Evolutionary conservation across 2,797 vertebrate genomes (phyloP).

Genomic region (Masticophis lateralis): DNA sequence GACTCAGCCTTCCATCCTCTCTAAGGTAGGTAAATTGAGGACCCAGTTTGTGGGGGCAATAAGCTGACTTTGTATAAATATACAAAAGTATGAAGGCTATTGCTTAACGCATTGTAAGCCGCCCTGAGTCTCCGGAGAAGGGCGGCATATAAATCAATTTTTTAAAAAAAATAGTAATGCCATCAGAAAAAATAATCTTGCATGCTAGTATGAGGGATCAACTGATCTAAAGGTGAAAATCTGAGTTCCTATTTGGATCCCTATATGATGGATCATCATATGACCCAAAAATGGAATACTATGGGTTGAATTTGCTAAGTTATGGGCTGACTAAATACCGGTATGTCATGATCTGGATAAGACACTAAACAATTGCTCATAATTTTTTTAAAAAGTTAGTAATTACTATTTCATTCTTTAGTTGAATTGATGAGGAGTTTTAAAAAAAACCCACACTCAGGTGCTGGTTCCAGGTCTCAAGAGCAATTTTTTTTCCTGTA

Average conservation of each 20-base stretch:
- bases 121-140: too few relatives aligned
- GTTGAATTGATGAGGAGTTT: slow-evolving; percentile 6
- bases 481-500: background rate
- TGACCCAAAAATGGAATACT: background rate
- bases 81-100: too few relatives aligned
- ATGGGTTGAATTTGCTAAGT: background rate
- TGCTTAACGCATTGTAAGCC: too few relatives aligned
- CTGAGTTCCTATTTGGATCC: background rate
- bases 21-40: too few relatives aligned
- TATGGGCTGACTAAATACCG: background rate
- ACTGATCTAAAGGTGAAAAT: background rate
- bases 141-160: too few relatives aligned
- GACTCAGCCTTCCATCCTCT: too few relatives aligned
- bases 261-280: too few relatives aligned
- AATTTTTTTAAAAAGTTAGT: background rate
- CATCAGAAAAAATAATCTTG: background rate
- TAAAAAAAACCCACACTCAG: background rate
- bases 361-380: background rate
- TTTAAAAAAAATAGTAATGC: background rate
- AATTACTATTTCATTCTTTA: background rate
- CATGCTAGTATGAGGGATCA: background rate
- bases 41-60: too few relatives aligned
- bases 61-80: too few relatives aligned
- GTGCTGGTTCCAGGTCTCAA: background rate
- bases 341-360: background rate